Evolutionary conservation across 2,888 invertebrate genomes (phyloP).

Genomic region (Ptychoptera contaminata): DNA sequence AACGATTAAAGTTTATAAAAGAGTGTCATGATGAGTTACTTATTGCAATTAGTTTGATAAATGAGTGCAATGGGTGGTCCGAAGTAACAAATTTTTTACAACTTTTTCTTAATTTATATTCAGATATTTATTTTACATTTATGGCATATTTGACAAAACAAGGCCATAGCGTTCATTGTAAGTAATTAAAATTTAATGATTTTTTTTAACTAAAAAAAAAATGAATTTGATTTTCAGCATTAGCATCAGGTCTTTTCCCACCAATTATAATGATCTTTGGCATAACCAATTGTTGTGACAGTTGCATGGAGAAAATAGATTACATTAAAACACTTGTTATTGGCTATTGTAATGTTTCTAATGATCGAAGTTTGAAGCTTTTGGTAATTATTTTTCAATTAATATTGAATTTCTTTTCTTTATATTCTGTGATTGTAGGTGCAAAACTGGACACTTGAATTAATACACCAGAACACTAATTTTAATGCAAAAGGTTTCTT

Average conservation of each 20-base stretch:
- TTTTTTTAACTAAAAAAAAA: neutral
- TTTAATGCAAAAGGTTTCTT: too few species aligned
- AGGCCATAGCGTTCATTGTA: neutral
- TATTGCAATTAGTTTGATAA: neutral
- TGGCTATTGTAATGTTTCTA: too few species aligned
- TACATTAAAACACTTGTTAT: too few species aligned
- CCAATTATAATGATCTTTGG: neutral
- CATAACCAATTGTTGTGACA: neutral
- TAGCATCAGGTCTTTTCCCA: too few species aligned
- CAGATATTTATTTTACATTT: neutral
- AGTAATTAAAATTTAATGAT: neutral
- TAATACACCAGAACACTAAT: too few species aligned
- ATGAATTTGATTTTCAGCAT: too few species aligned
- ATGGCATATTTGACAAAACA: neutral
- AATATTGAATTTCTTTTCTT: too few species aligned
- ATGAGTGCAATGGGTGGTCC: neutral
- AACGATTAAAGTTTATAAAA: neutral
- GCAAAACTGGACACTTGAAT: too few species aligned
- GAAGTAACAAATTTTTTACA: neutral
- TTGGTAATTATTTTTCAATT: too few species aligned
- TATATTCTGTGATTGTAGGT: too few species aligned
- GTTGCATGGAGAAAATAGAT: neutral
- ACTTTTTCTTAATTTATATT: neutral
- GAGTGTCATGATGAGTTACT: neutral
- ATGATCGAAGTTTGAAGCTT: too few species aligned